Evolutionary conservation across 2,797 vertebrate species (phyloP), one percentile per base, ranked within the genome.

Genomic region (Tadarida brasiliensis): DNA sequence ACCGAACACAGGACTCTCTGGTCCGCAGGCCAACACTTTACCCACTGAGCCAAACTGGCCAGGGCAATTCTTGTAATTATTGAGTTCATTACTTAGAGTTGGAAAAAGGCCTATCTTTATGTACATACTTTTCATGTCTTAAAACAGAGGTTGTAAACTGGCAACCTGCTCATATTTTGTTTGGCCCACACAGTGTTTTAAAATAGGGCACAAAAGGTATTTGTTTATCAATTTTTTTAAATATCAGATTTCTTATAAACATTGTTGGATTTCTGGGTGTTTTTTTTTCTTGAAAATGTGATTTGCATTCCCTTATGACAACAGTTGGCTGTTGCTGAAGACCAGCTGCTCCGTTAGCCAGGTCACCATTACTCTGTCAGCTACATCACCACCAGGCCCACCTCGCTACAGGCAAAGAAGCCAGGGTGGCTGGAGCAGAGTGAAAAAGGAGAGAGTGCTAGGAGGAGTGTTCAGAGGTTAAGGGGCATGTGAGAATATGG

Each of bases 281-380:
- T 74, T 11, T 68, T 87, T 76, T 90, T 39, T 63, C 26, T 74
- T 84, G 59, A 74, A 80, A 74, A 68, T 35, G 86, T 49, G 56
- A 73, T 90, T 90, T 83, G 15, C n/a, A 83, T 92, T 90, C 30
- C 22, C 39, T 92, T 39, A 47, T 74, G n/a, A 39, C 26, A 81
- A 73, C 44, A 33, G 14, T 14, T 84, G 30, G 20, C 71, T 78
- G 2, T 51, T 74, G 59, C n/a, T 84, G 14, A 84, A 74, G 26
- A 39, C 14, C 6, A 26, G 39, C 15, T 77, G 33, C 30, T 85
- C 71, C 57, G 49, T 96, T 56, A 49, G 51, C 30, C 17, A 76
- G 24, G 17, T 33, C 24, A 20, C 33, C 22, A 90, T 10, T 24
- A 20, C 11, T 87, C n/a, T n/a, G 56, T 70, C 30, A 87, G 57